Conservation (phyloP, 1,140 invertebrate species). For the Drosophila erecta region DNA sequence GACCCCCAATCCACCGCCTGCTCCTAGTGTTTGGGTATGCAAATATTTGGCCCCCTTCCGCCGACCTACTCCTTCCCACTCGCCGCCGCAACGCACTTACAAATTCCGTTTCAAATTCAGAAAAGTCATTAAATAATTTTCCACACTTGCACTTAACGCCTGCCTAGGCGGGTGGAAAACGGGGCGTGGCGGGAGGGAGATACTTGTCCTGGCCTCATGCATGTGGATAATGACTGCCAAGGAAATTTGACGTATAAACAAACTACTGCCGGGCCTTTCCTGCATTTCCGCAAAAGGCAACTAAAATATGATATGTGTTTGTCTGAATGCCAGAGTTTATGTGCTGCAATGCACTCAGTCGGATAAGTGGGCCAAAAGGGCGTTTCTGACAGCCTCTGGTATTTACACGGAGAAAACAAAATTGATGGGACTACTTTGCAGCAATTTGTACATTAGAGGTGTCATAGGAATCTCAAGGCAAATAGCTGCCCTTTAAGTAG, state of each 20-base stretch:
- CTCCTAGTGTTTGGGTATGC: conserved; percentile 66
- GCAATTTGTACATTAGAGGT: background rate
- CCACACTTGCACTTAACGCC: conserved; percentile 79
- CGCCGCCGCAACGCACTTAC: conserved; percentile 69
- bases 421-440: background rate
- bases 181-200: conserved; percentile 8
- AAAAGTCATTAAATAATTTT: conserved; percentile 84
- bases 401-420: conserved; percentile 19
- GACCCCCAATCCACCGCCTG: background rate
- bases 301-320: conserved; percentile 53
- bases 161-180: conserved; percentile 15
- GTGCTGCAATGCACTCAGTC: conserved; percentile 24
- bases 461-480: no score
- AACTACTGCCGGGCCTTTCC: conserved; percentile 38
- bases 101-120: conserved; percentile 82
- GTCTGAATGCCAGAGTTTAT: conserved; percentile 40
- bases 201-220: conserved; percentile 40
- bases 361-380: conserved; percentile 27
- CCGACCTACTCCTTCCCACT: conserved; percentile 17
- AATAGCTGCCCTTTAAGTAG: no score
- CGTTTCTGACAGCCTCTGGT: conserved; percentile 1
- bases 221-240: conserved; percentile 44
- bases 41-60: conserved; percentile 70
- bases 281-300: conserved; percentile 29
- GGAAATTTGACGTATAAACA: conserved; percentile 68